phyloP scores from a whole-genome alignment of 2,888 invertebrate genomes.

The Volucella bombylans region DNA sequence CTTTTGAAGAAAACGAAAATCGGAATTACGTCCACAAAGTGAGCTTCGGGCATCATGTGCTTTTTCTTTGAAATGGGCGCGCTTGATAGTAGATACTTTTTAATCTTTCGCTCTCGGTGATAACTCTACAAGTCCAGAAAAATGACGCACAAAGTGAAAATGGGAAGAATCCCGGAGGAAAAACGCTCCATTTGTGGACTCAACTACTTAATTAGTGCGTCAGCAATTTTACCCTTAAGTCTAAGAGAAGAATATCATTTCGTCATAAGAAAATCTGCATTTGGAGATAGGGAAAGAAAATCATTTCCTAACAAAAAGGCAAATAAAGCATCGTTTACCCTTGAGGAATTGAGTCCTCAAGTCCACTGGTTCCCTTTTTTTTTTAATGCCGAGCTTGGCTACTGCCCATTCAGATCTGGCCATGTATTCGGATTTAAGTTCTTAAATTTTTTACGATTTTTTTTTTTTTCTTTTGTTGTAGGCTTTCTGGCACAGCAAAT shows the following conservation, averaged over 20 bases:
- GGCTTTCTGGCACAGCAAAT: constrained; percentile 43
- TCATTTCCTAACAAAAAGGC: neutral
- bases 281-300: constrained; percentile 11
- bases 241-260: constrained; percentile 14
- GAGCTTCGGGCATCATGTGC: too few species aligned
- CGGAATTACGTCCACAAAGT: too few species aligned
- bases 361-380: constrained; percentile 28
- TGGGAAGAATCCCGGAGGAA: constrained; percentile 24
- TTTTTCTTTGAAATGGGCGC: neutral
- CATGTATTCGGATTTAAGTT: constrained; percentile 19
- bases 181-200: constrained; percentile 31
- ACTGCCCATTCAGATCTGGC: neutral
- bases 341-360: constrained; percentile 64
- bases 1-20: too few species aligned
- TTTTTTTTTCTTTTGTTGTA: constrained; percentile 14
- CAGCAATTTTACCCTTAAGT: constrained; percentile 31
- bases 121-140: neutral
- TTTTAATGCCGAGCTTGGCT: neutral
- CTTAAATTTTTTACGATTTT: neutral
- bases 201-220: constrained; percentile 52
- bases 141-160: constrained; percentile 25
- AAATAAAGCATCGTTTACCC: constrained; percentile 61
- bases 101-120: neutral
- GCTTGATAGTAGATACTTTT: neutral
- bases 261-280: constrained; percentile 9